Evolutionary conservation across 2,113 vertebrate genomes (phyloP).

Genomic region (Sitta europaea): DNA sequence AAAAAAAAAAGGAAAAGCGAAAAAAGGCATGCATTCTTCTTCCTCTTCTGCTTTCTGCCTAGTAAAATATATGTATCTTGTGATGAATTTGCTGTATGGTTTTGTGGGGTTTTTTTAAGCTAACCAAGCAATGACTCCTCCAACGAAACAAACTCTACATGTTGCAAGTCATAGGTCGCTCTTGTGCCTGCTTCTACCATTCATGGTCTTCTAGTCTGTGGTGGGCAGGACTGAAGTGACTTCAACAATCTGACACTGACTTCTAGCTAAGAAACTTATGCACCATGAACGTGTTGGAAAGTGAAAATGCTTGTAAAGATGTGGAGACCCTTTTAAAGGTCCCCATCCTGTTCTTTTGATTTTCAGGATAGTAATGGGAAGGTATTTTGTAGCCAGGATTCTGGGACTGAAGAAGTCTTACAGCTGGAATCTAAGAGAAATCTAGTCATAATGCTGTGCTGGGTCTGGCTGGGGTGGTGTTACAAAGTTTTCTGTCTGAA

Average conservation of each 20-base stretch:
- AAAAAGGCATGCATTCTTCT: neutral
- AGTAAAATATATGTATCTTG: neutral
- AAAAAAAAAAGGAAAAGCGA: neutral
- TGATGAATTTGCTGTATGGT: neutral
- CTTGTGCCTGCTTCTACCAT: neutral
- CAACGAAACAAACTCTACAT: rapidly evolving
- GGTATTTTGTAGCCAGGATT: neutral
- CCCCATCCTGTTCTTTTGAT: neutral
- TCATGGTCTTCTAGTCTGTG: neutral
- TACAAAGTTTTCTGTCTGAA: rapidly evolving
- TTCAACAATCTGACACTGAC: neutral
- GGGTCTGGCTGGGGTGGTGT: neutral
- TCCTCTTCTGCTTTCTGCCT: neutral
- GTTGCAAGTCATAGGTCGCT: rapidly evolving
- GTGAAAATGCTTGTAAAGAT: neutral
- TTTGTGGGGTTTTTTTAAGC: neutral
- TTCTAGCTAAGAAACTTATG: neutral
- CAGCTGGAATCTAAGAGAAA: neutral
- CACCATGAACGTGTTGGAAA: neutral
- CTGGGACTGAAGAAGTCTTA: neutral
- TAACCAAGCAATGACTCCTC: neutral
- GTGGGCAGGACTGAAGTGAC: neutral
- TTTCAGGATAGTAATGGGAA: neutral
- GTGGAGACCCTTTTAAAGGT: neutral
- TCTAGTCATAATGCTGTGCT: rapidly evolving